phyloP scores from a whole-genome alignment of 2,888 invertebrate species.

The Stenichneumon culpator region DNA sequence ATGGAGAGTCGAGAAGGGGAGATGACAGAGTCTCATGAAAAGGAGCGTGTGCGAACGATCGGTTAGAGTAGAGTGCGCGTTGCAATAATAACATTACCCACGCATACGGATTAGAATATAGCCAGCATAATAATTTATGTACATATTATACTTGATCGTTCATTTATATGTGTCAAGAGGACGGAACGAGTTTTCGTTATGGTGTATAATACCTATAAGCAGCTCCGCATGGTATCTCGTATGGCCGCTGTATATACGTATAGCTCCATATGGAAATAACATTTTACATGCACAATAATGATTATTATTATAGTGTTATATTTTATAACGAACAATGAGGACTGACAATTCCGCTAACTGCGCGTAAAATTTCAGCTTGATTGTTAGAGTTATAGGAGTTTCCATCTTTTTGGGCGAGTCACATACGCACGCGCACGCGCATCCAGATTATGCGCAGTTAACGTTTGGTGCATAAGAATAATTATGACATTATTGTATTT shows the following conservation, averaged over 20 bases:
- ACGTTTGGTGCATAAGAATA: neutral
- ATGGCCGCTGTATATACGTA: neutral
- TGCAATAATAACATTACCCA: constrained; percentile 78
- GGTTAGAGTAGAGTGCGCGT: constrained; percentile 52
- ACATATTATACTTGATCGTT: constrained; percentile 76
- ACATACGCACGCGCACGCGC: too few relatives aligned
- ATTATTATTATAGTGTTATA: neutral
- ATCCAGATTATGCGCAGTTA: too few relatives aligned
- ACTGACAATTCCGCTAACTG: too few relatives aligned
- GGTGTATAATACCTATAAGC: constrained; percentile 26
- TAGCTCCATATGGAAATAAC: neutral
- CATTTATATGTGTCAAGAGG: constrained; percentile 77
- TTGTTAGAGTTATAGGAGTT: too few relatives aligned
- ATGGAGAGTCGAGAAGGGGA: constrained; percentile 7
- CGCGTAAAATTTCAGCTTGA: too few relatives aligned
- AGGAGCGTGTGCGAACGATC: constrained; percentile 8
- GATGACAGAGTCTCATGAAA: constrained; percentile 16
- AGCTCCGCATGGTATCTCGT: neutral
- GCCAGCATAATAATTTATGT: constrained; percentile 77
- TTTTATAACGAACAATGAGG: too few relatives aligned
- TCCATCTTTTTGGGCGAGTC: too few relatives aligned
- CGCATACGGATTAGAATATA: constrained; percentile 79
- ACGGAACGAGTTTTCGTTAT: constrained; percentile 68
- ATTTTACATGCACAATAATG: too few relatives aligned
- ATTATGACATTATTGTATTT: neutral